Evolutionary conservation across 2,888 invertebrate genomes (phyloP), one percentile per base, ranked within the genome.

Genomic region (Melangyna quadrimaculata): DNA sequence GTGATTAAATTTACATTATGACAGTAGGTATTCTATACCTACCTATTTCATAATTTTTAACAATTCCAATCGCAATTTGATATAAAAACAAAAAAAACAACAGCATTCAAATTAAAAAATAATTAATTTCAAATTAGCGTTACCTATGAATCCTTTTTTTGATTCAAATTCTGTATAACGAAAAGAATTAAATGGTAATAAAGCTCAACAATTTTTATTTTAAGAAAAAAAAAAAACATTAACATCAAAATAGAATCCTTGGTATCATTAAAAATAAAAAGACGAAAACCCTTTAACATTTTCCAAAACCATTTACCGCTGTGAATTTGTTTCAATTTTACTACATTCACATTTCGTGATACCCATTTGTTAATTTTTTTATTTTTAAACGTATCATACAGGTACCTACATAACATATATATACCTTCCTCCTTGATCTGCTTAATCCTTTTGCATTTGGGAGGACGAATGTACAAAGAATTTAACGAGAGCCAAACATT

Each of bases 301-400:
- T 29, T 53, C 53, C 37, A 32, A 57, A 71, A 65, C 83, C 83
- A 74, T 78, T 74, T 78, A 83, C 43, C 74, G 53, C 63, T 78
- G 55, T 55, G 69, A 83, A 83, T 63, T 45, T 70, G 69, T 55
- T 61, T 65, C 51, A 51, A 40, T 84, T 84, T 84, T 72, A 84
- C 67, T 69, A 61, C 75, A 69, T 29, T 7, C 22, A 72, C 51
- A 22, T 79, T 84, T 77, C 84, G 84, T 84, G 84, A n/a, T n/a
- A n/a, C 78, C 48, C 45, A 75, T 79, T 78, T 74, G 74, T 70
- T 69, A 78, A 79, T 75, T 51, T 43, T 32, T 10, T 65, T 29
- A 22, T 24, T 14, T 22, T 24, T 14, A 24, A 51, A 48, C 12
- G 22, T 24, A n/a, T n/a, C n/a, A n/a, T n/a, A n/a, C n/a, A n/a